Evolutionary conservation across 2,113 vertebrate genomes (phyloP).

Genomic region (human): DNA sequence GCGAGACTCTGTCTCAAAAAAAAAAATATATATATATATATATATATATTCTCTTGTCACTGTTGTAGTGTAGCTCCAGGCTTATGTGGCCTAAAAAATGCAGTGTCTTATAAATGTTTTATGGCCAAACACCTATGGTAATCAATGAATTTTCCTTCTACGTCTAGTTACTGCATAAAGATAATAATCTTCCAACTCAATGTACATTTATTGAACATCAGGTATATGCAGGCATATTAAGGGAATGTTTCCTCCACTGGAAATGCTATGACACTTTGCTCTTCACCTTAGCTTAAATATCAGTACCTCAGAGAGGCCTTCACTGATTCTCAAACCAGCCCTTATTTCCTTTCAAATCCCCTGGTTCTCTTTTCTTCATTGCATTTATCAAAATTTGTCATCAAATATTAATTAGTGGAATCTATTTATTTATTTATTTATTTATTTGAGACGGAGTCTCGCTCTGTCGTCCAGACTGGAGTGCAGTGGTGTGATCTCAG

Average conservation of each 20-base stretch:
- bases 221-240: background rate
- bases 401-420: background rate
- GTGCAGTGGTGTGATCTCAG: too few species aligned
- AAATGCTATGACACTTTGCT: background rate
- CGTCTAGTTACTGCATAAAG: background rate
- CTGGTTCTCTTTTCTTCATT: background rate
- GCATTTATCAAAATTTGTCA: background rate
- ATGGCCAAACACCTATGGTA: background rate
- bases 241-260: background rate
- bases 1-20: too few species aligned
- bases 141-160: background rate
- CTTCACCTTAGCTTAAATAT: background rate
- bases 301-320: background rate
- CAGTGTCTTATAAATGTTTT: background rate
- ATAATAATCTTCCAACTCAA: background rate
- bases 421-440: background rate
- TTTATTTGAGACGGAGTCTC: too few species aligned
- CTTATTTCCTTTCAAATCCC: background rate
- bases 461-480: too few species aligned
- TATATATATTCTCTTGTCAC: too few species aligned
- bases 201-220: background rate
- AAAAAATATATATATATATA: too few species aligned
- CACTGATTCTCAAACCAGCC: background rate
- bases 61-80: background rate
- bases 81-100: background rate